Evolutionary conservation across 2,888 invertebrate genomes (phyloP).

Genomic region (Tolmerus cingulatus): DNA sequence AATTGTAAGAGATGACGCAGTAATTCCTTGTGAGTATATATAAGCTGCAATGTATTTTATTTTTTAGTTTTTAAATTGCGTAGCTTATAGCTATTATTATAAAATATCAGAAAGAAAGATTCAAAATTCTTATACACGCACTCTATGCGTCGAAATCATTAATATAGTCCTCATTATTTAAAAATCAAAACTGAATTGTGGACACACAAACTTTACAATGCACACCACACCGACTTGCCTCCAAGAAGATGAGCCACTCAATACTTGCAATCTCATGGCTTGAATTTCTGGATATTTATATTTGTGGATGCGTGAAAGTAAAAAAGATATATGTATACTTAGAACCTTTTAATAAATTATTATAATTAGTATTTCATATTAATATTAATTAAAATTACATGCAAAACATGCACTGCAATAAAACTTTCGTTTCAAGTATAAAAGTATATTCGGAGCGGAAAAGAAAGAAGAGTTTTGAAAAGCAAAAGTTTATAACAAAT

Average conservation of each 20-base stretch:
- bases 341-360: not conserved
- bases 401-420: not conserved
- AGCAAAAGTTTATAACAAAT: no score
- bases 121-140: not conserved
- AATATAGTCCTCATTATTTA: not conserved
- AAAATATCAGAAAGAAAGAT: not conserved
- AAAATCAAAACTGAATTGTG: not conserved
- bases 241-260: constrained; percentile 58
- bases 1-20: no score
- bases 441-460: not conserved
- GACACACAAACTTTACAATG: not conserved
- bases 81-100: not conserved
- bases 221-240: constrained; percentile 58
- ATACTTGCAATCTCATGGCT: constrained; percentile 60
- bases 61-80: no score
- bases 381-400: not conserved
- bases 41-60: no score
- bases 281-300: constrained; percentile 57
- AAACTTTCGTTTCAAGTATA: not conserved
- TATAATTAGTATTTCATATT: not conserved
- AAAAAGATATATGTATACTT: not conserved
- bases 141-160: not conserved
- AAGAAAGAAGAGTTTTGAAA: not conserved
- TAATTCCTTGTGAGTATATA: no score
- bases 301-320: constrained; percentile 18